A percentile compares a stretch with the other conserved stretches of the same genome.
phyloP scores from a whole-genome alignment of 2,797 vertebrate genomes.

The Saguinus oedipus region DNA sequence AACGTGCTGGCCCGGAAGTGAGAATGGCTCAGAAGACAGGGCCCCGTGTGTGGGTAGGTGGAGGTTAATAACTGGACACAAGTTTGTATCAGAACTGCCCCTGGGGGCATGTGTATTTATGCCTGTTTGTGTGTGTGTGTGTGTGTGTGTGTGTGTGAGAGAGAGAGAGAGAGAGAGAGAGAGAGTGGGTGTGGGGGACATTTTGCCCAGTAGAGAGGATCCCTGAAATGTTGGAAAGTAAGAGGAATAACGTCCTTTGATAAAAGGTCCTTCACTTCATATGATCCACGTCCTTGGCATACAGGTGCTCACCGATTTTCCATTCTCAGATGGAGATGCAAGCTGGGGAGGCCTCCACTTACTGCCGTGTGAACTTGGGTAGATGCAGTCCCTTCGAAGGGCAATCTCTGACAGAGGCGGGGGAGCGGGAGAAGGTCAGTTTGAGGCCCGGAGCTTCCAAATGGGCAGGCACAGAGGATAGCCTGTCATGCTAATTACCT shows the following conservation, averaged over 20 bases:
- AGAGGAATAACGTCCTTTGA: neutral
- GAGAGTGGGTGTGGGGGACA: neutral
- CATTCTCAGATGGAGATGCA: accelerated
- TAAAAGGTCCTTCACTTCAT: neutral
- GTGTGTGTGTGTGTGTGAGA: neutral
- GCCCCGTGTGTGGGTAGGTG: accelerated
- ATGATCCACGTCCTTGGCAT: accelerated
- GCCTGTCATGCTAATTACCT: conserved; percentile 73
- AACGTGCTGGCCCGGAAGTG: accelerated
- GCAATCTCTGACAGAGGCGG: neutral
- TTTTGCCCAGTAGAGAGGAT: neutral
- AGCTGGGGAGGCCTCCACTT: accelerated
- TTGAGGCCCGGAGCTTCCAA: conserved; percentile 61
- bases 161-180: too few species aligned
- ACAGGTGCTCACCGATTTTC: accelerated
- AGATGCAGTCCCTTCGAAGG: neutral
- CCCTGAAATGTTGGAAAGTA: too few species aligned
- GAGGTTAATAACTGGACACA: neutral
- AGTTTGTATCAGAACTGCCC: neutral
- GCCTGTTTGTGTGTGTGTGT: neutral
- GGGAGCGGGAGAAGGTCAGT: conserved; percentile 24
- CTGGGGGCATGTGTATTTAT: neutral
- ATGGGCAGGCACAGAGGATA: conserved; percentile 51
- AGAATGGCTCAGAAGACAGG: neutral
- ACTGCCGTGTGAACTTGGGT: neutral